Conservation (phyloP, 2,113 vertebrate genomes). For the Xiphophorus maculatus region DNA sequence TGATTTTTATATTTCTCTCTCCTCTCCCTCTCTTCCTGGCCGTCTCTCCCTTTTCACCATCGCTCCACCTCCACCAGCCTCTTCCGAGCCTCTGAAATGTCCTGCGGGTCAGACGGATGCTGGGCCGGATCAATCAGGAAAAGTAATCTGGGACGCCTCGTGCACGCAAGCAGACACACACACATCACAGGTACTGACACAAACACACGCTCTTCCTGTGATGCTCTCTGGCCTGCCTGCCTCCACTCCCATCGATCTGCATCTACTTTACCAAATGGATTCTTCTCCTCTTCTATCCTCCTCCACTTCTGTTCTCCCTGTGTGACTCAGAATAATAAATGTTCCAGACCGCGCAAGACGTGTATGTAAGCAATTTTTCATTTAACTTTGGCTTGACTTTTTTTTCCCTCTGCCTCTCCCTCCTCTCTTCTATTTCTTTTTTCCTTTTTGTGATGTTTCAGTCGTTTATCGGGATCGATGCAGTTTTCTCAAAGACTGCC, state of each 20-base stretch:
- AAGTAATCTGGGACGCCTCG: slow-evolving; percentile 78
- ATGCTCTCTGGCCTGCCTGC: slow-evolving; percentile 73
- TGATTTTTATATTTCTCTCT: slow-evolving; percentile 78
- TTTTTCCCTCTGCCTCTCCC: slow-evolving; percentile 15
- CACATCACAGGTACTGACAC: slow-evolving; percentile 23
- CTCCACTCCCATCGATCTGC: slow-evolving; percentile 81
- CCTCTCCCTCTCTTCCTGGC: slow-evolving; percentile 57
- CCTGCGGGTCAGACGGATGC: slow-evolving; percentile 79
- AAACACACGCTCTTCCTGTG: slow-evolving; percentile 37
- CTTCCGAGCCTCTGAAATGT: slow-evolving; percentile 63
- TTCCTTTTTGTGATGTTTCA: slow-evolving; percentile 62
- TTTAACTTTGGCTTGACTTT: slow-evolving; percentile 74
- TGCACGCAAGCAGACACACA: slow-evolving; percentile 47
- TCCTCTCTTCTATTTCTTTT: slow-evolving; percentile 22
- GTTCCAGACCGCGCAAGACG: slow-evolving; percentile 60
- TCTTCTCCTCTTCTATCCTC: slow-evolving; percentile 71
- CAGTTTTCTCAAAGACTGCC: slow-evolving; percentile 58
- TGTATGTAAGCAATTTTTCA: slow-evolving; percentile 81
- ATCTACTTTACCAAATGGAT: slow-evolving; percentile 84
- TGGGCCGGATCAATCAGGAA: slow-evolving; percentile 79
- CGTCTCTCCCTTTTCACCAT: slow-evolving; percentile 47
- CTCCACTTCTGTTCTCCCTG: slow-evolving; percentile 57
- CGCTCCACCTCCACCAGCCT: slow-evolving; percentile 65
- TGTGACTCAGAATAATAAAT: slow-evolving; percentile 79
- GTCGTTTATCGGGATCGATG: slow-evolving; percentile 65